A percentile compares a stretch with the other conserved stretches of the same genome.
These are phyloP conservation scores for Pristionchus exspectatus DNA, from an alignment of 2,888 invertebrate species.

Conservation along the genomic window DNA sequence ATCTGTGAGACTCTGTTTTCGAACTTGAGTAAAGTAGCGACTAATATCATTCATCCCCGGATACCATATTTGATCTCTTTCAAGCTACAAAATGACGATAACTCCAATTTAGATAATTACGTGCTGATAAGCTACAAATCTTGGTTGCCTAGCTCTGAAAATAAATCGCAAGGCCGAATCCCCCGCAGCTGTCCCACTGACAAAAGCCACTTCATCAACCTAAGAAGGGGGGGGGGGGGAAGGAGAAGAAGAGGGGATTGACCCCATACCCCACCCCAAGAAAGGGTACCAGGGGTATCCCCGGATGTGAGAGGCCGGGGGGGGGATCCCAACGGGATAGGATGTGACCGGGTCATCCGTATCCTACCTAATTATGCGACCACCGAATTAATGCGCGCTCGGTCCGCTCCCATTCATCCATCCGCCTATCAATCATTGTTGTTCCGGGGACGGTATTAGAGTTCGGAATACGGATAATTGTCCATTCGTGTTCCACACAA, in stretches of 20 bases:
- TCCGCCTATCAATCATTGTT: neutral
- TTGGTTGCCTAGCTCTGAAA: neutral
- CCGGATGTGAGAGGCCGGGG: neutral
- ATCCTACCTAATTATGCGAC: neutral
- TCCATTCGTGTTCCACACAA: neutral
- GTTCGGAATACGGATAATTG: neutral
- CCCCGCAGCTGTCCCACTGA: neutral
- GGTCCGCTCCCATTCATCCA: neutral
- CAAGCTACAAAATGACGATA: no score
- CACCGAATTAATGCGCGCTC: neutral
- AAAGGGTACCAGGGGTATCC: neutral
- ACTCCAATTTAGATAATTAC: no score
- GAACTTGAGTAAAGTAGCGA: no score
- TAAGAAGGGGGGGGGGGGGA: neutral
- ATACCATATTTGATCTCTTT: no score
- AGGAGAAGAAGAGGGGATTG: neutral
- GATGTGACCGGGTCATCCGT: slow-evolving; percentile 14
- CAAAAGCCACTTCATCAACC: slow-evolving; percentile 28
- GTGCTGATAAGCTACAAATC: neutral
- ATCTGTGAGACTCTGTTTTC: no score
- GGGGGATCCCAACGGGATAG: neutral
- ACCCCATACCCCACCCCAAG: neutral
- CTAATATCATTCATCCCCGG: no score
- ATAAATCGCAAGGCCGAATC: neutral
- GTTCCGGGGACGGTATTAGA: neutral